A percentile compares a stretch with the other conserved stretches of the same genome.
Evolutionary conservation across 2,113 vertebrate species (phyloP).

Genomic region (Steatornis caripensis): DNA sequence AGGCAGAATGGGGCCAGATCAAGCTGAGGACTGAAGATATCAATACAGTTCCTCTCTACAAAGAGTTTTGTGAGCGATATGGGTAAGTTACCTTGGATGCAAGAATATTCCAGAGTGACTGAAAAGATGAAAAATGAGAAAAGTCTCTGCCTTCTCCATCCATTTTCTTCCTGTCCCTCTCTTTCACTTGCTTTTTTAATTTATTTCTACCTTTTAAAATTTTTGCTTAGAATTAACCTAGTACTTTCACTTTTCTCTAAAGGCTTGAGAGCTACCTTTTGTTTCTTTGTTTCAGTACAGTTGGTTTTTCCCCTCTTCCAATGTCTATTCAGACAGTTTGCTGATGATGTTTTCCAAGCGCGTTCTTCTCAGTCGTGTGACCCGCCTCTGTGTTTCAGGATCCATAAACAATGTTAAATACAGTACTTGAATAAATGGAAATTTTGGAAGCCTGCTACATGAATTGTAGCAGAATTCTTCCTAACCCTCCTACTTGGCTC

Average conservation of each 20-base stretch:
- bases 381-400: not conserved
- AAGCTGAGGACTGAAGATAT: slow-evolving; percentile 53
- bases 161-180: not conserved
- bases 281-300: not conserved
- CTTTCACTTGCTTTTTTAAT: not conserved
- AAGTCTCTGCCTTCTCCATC: not conserved
- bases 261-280: not conserved
- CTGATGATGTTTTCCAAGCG: not conserved
- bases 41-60: slow-evolving; percentile 24
- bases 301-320: not conserved
- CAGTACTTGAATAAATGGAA: not conserved
- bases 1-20: slow-evolving; percentile 67
- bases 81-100: slow-evolving; percentile 36
- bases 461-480: not conserved
- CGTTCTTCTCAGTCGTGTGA: not conserved
- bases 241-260: not conserved
- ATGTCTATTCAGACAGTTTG: not conserved
- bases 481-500: not conserved
- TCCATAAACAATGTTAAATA: not conserved
- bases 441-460: not conserved
- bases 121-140: not conserved
- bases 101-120: not conserved
- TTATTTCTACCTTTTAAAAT: not conserved
- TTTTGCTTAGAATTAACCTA: not conserved
- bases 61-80: slow-evolving; percentile 70